Percentiles rank a stretch among this genome's conserved stretches.
These are phyloP conservation scores for Phoxinus phoxinus DNA, from an alignment of 2,113 vertebrate genomes.

Conservation along the genomic window DNA sequence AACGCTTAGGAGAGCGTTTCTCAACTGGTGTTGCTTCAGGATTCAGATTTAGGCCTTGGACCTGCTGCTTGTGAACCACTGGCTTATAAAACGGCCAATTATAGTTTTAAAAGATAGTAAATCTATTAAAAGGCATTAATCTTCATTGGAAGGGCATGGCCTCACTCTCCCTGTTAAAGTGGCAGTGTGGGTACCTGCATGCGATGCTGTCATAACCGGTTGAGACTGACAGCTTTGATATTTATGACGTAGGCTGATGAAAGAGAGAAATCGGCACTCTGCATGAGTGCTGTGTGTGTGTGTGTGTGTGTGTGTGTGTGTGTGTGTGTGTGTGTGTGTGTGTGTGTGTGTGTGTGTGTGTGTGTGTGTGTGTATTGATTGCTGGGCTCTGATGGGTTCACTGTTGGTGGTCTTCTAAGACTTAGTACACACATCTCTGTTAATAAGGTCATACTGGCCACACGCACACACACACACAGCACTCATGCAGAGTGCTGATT, in stretches of 20 bases:
- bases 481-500: too few species aligned
- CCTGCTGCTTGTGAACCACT: neutral
- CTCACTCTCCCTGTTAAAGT: neutral
- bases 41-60: neutral
- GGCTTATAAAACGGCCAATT: neutral
- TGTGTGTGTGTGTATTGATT: conserved; percentile 38
- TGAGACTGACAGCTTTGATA: conserved; percentile 43
- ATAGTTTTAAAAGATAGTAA: neutral
- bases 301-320: too few species aligned
- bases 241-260: conserved; percentile 49
- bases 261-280: conserved; percentile 44
- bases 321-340: conserved; percentile 37
- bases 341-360: conserved; percentile 23
- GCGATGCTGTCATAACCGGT: conserved; percentile 1
- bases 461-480: conserved; percentile 2
- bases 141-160: neutral
- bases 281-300: conserved; percentile 24
- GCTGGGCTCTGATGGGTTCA: conserved; percentile 37
- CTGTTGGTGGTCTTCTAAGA: conserved; percentile 44
- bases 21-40: neutral
- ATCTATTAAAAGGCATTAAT: conserved; percentile 4
- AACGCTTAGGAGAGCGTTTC: neutral
- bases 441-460: conserved; percentile 43
- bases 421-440: conserved; percentile 27
- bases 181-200: neutral